Base-by-base conservation (phyloP, 2,888 invertebrate species). In the Lithophane socia region DNA sequence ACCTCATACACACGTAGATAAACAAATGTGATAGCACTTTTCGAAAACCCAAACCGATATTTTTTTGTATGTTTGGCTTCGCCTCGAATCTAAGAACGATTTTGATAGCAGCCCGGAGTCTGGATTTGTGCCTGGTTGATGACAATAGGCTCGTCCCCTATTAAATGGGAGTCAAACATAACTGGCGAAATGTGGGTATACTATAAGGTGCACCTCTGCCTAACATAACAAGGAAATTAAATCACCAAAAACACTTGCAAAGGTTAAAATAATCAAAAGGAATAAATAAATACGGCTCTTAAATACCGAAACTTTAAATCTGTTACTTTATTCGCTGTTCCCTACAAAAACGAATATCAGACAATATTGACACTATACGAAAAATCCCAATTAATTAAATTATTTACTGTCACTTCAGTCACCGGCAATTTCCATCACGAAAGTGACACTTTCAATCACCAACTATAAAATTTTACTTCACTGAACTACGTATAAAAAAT, bases 401-500 rank as follows among this genome's bases (percentile, higher is more conserved):
- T 42, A 29, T 61, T 42, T n/a, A 16, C 5, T 37, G 47, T 16
- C 52, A 49, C 13, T 65, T 74, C 12, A 18, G 24, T 47, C 13
- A 49, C 37, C 1, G 21, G 44, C 49, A 69, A 66, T 60, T 67
- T 54, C 37, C 60, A 75, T 63, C 13, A 71, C 7, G 13, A 71
- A 60, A 70, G 42, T 82, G 54, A 68, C 84, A 84, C 12, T 52
- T 75, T 74, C 52, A 65, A 84, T 69, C 47, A 63, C 61, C n/a
- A 60, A 69, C 54, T 69, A 70, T 77, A 81, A 84, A 84, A 81
- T 58, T 52, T 58, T 75, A 65, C 52, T 52, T 80, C 13, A 47
- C 60, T 54, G 56, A 72, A 58, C 24, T 73, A 52, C 54, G 42
- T 24, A 82, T 78, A 77, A 73, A 73, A 86, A 79, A 85, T 64